Evolutionary conservation across 2,113 vertebrate species (phyloP), one percentile per base, ranked within the genome.

Genomic region (Campylomormyrus numenius): DNA sequence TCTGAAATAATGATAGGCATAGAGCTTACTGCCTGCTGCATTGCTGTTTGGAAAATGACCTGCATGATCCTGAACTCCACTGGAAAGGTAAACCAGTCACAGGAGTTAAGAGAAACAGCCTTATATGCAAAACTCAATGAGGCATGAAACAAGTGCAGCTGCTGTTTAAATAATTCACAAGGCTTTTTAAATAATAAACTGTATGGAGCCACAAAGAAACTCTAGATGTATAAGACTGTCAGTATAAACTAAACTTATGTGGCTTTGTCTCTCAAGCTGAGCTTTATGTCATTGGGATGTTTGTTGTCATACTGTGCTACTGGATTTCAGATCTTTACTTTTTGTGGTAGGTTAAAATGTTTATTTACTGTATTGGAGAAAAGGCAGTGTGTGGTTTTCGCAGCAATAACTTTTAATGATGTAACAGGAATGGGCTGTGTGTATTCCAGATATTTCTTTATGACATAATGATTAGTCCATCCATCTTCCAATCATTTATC

Each of bases 181-280:
- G 74, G 74, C 74, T 42, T 80, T 80, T 80, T 80, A 80, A 42
- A 80, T 80, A 80, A 80, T 80, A 80, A 80, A 80, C 31, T 19
- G 13, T 42, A 42, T 39, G 74, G 15, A 80, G 74, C 74, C 35
- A 19, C 35, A 80, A 39, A 17, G 74, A 35, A 19, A 80, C 15
- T 80, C 74, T 80, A 42, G 74, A 80, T 80, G 31, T 19, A 80
- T 80, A 42, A 42, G 15, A 35, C 74, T 80, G 74, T 42, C 31
- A 80, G 74, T 80, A 80, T 80, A 80, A 80, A 80, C 74, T 39
- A 80, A 80, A 80, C 5, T 80, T 80, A 80, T 80, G 35, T 42
- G 17, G 8, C 6, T 80, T 80, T 6, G 5, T 13, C 74, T 31
- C 35, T 80, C 74, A 80, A 80, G 35, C 35, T 80, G 5, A 80